These are phyloP conservation scores for Schizaphis graminum DNA, from an alignment of 2,888 invertebrate species.

Conservation along the genomic window DNA sequence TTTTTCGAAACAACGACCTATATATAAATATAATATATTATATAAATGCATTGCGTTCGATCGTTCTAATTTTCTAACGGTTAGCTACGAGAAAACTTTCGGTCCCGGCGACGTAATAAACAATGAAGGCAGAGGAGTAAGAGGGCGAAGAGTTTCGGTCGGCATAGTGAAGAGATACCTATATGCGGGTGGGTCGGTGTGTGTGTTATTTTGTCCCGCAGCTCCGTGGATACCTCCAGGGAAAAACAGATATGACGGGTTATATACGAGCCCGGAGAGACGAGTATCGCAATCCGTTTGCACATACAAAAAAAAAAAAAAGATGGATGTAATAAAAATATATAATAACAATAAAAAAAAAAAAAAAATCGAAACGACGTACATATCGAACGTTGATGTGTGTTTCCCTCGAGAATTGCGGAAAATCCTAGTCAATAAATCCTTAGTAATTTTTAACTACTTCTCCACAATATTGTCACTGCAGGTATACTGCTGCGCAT, in stretches of 20 bases:
- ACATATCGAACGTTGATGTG: constrained; percentile 59
- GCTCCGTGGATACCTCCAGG: constrained; percentile 51
- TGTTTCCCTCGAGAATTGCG: constrained; percentile 41
- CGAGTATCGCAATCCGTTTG: constrained; percentile 50
- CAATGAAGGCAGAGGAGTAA: background rate
- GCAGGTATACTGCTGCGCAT: background rate
- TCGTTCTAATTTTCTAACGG: constrained; percentile 32
- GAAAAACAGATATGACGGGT: constrained; percentile 57
- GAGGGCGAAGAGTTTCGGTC: constrained; percentile 14
- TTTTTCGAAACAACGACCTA: background rate
- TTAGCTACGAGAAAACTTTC: constrained; percentile 16
- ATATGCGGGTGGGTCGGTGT: background rate
- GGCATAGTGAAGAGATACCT: background rate
- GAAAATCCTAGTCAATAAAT: constrained; percentile 55
- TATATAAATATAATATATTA: background rate
- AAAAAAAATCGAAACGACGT: constrained; percentile 31
- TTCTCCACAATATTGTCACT: background rate
- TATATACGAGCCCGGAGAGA: constrained; percentile 60
- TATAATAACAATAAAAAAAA: constrained; percentile 45
- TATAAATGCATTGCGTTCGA: background rate
- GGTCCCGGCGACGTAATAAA: constrained; percentile 38
- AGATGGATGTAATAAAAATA: constrained; percentile 56
- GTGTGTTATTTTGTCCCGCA: constrained; percentile 43
- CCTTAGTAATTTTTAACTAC: constrained; percentile 30
- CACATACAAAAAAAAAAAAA: constrained; percentile 23